Conservation (phyloP, 2,888 invertebrate species). For the Tetrapedia diversipes region DNA sequence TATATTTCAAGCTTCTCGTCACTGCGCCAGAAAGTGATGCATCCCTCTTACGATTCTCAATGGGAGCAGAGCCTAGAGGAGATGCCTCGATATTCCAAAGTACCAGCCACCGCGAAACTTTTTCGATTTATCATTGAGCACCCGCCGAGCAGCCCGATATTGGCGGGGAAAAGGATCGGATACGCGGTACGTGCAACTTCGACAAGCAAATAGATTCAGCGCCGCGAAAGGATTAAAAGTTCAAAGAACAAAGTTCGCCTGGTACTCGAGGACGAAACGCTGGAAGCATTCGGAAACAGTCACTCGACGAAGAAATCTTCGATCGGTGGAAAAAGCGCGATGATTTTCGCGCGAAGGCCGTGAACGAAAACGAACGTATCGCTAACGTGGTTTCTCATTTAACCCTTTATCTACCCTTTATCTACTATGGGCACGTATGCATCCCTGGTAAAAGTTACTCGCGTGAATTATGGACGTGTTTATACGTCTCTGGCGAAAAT, state of each 20-base stretch:
- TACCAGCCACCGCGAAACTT: conserved; percentile 45
- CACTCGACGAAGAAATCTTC: not conserved
- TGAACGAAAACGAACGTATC: no score
- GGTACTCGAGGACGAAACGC: not conserved
- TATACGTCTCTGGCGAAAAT: no score
- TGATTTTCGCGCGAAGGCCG: not conserved
- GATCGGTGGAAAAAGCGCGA: no score
- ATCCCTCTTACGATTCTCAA: no score
- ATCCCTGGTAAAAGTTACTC: no score
- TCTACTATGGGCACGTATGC: no score
- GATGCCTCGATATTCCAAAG: conserved; percentile 34
- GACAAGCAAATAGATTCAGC: conserved; percentile 34
- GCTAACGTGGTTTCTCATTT: no score
- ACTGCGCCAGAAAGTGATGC: no score
- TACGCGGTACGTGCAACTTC: conserved; percentile 20
- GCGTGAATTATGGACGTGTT: no score
- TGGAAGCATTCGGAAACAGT: not conserved
- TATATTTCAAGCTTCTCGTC: no score
- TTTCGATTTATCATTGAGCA: conserved; percentile 58
- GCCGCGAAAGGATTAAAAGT: conserved; percentile 35
- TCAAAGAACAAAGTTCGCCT: conserved; percentile 17
- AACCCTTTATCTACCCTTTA: no score
- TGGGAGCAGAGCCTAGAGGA: not conserved
- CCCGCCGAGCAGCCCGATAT: conserved; percentile 12
- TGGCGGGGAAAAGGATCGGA: not conserved